Evolutionary conservation across 2,888 invertebrate genomes (phyloP).

Genomic region (Drosophila buzzatii): DNA sequence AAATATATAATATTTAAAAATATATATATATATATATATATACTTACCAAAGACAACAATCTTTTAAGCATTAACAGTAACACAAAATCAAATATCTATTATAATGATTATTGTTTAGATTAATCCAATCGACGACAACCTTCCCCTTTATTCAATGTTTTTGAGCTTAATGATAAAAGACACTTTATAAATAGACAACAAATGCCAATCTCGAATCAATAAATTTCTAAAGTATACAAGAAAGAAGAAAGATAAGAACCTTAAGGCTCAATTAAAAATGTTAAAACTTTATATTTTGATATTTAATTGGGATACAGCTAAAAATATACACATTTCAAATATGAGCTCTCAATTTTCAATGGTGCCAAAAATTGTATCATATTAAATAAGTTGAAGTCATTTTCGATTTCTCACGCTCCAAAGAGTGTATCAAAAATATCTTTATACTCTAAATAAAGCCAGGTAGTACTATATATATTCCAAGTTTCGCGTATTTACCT

Average conservation of each 20-base stretch:
- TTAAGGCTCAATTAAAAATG: no score
- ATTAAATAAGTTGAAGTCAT: background rate
- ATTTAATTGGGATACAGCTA: background rate
- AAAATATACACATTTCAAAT: background rate
- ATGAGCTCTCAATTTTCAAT: background rate
- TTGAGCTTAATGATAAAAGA: background rate
- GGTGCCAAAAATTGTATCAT: background rate
- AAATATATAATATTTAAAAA: no score
- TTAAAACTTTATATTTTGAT: background rate
- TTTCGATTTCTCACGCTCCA: background rate
- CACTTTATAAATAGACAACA: background rate
- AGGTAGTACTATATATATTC: background rate
- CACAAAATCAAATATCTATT: no score
- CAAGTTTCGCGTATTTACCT: background rate
- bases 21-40: no score
- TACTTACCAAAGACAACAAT: no score
- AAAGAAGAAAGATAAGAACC: no score
- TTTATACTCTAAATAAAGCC: background rate
- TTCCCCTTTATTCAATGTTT: background rate
- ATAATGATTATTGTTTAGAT: background rate
- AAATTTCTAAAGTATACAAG: background rate
- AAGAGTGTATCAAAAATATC: background rate
- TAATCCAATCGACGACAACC: background rate
- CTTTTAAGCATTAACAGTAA: no score
- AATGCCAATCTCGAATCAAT: background rate